Conservation (phyloP, 1,140 invertebrate genomes). For the Mizuhopecten yessoensis region DNA sequence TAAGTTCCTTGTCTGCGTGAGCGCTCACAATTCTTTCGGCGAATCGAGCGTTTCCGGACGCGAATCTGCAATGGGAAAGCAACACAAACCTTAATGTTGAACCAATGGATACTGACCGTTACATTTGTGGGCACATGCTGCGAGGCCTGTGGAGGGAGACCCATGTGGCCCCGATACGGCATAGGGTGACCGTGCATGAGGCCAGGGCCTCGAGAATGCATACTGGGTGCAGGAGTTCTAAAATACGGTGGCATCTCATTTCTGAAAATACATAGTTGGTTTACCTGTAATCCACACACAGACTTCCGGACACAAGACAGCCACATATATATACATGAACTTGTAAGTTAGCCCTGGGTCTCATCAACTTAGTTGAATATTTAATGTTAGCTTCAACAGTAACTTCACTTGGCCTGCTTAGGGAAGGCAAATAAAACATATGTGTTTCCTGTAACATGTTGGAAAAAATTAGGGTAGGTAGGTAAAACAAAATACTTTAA, state of each 20-base stretch:
- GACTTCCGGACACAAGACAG: too few species aligned
- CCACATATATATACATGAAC: too few species aligned
- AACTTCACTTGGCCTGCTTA: too few species aligned
- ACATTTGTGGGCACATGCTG: slow-evolving; percentile 31
- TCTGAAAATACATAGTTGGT: slow-evolving; percentile 26
- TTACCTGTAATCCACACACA: not conserved
- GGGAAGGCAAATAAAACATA: too few species aligned
- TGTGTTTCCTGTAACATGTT: too few species aligned
- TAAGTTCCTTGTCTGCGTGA: slow-evolving; percentile 79
- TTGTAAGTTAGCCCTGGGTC: too few species aligned
- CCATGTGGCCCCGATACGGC: slow-evolving; percentile 22
- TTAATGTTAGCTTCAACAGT: too few species aligned
- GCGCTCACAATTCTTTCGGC: slow-evolving; percentile 77
- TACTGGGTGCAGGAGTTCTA: slow-evolving; percentile 31
- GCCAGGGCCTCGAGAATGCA: slow-evolving; percentile 22
- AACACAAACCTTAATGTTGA: slow-evolving; percentile 4
- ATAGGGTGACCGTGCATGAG: slow-evolving; percentile 19
- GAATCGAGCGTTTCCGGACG: slow-evolving; percentile 48
- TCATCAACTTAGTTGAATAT: too few species aligned
- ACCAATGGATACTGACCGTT: slow-evolving; percentile 17
- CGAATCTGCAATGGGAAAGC: slow-evolving; percentile 44
- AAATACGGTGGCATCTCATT: slow-evolving; percentile 38
- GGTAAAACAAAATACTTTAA: too few species aligned
- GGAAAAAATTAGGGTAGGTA: too few species aligned
- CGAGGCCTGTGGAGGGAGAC: not conserved